Base-by-base conservation (phyloP, 2,888 invertebrate genomes). In the Chironomus riparius region DNA sequence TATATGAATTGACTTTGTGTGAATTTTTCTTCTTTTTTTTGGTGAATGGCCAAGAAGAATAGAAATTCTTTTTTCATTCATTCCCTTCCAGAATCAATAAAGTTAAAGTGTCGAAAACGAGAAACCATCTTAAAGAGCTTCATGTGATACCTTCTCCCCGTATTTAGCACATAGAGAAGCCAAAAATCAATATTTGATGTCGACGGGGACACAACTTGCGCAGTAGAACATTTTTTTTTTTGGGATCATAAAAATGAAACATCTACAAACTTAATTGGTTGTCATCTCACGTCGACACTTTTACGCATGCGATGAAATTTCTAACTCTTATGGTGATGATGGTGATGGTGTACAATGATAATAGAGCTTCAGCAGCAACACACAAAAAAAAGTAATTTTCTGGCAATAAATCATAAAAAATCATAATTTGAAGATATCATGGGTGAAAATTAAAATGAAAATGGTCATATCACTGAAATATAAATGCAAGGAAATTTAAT, bases 251-350 rank as follows among this genome's bases (percentile, higher is more conserved):
- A 65, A 24, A 65, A 21, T 22, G 22, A 65, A 24, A 24, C 38
- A 74, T 68, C 65, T n/a, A n/a, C n/a, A 47, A 24, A 47, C 65
- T 74, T 74, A 68, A 74, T 74, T 74, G 74, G 74, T n/a, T 74
- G 22, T 47, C 74, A 74, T 74, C 68, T 74, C 47, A 73, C 61
- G 61, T 47, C 50, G 71, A 56, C 22, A 72, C 10, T 48, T 68
- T 13, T 18, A 68, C 74, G 74, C 74, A 74, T 24, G 74, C 74
- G 74, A 24, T 13, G 56, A 24, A 62, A 62, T 62, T 56, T 15
- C 18, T 56, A 1, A 21, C 4, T 2, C 2, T 15, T 22, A 62
- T 7, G 50, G 15, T 50, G 50, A 50, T 4, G 50, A 50, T 50
- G 50, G 15, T 50, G 56, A 56, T 56, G 56, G 21, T 65, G 65